These are phyloP conservation scores for Polyommatus iphigenia DNA, from an alignment of 2,888 invertebrate species.

Conservation along the genomic window DNA sequence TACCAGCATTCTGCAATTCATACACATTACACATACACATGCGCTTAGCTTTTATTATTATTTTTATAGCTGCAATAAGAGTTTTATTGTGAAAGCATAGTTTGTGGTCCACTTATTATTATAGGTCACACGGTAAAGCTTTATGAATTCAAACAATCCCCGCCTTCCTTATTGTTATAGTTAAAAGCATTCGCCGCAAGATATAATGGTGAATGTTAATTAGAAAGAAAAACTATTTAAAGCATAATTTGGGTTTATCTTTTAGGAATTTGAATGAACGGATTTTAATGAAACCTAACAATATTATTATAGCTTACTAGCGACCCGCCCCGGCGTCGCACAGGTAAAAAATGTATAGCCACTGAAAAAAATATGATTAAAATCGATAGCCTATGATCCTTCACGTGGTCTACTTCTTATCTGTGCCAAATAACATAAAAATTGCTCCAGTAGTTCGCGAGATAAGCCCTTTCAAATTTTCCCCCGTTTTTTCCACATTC, in stretches of 20 bases:
- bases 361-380: too few relatives aligned
- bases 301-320: too few relatives aligned
- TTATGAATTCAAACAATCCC: slow-evolving; percentile 15
- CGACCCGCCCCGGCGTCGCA: too few relatives aligned
- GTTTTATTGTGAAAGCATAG: slow-evolving; percentile 25
- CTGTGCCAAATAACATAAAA: too few relatives aligned
- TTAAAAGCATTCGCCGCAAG: slow-evolving; percentile 13
- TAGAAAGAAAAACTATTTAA: background rate
- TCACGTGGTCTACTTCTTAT: too few relatives aligned
- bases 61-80: slow-evolving; percentile 22
- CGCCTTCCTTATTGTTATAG: slow-evolving; percentile 18
- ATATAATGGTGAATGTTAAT: background rate
- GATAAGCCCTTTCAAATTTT: too few relatives aligned
- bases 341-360: too few relatives aligned
- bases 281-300: too few relatives aligned
- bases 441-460: too few relatives aligned
- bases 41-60: slow-evolving; percentile 24
- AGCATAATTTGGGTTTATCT: background rate
- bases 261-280: too few relatives aligned
- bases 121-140: slow-evolving; percentile 18
- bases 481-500: too few relatives aligned
- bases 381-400: too few relatives aligned
- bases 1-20: background rate
- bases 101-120: slow-evolving; percentile 23
- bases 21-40: background rate